phyloP scores from a whole-genome alignment of 2,113 vertebrate species.

The Canis aureus region DNA sequence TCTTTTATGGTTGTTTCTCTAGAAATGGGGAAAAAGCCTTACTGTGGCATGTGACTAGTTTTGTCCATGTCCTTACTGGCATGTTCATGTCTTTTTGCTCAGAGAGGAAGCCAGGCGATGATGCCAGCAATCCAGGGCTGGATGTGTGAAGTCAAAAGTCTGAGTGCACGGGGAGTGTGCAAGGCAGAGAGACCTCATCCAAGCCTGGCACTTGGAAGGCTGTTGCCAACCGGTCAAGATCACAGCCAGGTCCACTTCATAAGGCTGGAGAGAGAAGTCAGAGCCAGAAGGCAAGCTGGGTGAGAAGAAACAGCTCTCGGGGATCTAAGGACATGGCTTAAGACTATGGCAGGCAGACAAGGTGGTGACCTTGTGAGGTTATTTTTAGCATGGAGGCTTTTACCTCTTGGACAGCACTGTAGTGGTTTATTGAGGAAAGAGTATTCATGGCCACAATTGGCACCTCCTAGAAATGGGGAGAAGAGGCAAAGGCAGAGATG shows the following conservation, averaged over 20 bases:
- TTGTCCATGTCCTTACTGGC: neutral
- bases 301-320: neutral
- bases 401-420: neutral
- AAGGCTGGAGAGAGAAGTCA: neutral
- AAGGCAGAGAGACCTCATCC: neutral
- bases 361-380: neutral
- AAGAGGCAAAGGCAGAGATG: neutral
- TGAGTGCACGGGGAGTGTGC: neutral
- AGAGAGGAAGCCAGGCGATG: neutral
- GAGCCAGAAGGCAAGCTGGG: slow-evolving; percentile 44
- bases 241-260: slow-evolving; percentile 52
- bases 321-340: slow-evolving; percentile 57
- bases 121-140: neutral
- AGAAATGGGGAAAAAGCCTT: neutral
- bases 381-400: slow-evolving; percentile 32
- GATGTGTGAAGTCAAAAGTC: neutral
- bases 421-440: neutral
- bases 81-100: neutral
- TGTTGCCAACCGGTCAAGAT: slow-evolving; percentile 23
- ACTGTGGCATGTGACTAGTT: rapidly evolving
- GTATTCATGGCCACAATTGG: neutral
- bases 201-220: neutral
- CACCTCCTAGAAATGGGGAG: neutral
- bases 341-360: neutral
- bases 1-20: neutral